Evolutionary conservation across 2,888 invertebrate genomes (phyloP), one percentile per base, ranked within the genome.

Genomic region (Meghimatium bilineatum): DNA sequence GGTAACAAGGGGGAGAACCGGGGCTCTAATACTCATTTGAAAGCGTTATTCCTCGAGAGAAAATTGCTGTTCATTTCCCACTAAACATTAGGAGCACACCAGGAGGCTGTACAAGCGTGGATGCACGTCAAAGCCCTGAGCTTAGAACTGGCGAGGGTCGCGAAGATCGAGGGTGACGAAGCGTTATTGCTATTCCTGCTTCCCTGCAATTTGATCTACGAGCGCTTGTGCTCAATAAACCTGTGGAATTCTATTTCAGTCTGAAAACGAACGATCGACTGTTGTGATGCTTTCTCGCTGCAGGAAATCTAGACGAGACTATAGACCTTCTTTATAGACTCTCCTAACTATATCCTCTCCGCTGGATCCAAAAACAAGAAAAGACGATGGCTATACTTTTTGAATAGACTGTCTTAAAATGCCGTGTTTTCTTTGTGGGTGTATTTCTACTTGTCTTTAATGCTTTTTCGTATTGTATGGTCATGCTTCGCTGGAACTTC

Each of bases 161-260:
- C 29, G 38, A 66, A 67, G 67, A 79, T 79, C 66, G 79, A 69
- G 79, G 79, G 79, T 79, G 79, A 79, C 69, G 80, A 71, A 36
- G 56, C 71, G 80, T 71, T 80, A 71, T 56, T 71, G 52, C 56
- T 26, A 67, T 32, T 49, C 34, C 1, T 34, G 32, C 56, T 56
- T 52, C 71, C 69, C 80, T 71, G 71, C 71, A 71, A 80, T 71
- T 69, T 80, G 80, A 80, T 80, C 52, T 69, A 69, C 80, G 56
- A 71, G 71, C 56, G 23, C 36, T 71, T 52, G n/a, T 52, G 32
- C 80, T 56, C 56, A 71, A 71, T 71, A 44, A 67, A 69, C 49
- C 79, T 29, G 29, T 32, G 78, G 78, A n/a, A 63, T 56, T 63
- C 77, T 63, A 38, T 77, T 77, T 32, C 56, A 63, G 44, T n/a